Conservation (phyloP, 2,113 vertebrate genomes). For the Cryptomyrus ogoouensis region DNA sequence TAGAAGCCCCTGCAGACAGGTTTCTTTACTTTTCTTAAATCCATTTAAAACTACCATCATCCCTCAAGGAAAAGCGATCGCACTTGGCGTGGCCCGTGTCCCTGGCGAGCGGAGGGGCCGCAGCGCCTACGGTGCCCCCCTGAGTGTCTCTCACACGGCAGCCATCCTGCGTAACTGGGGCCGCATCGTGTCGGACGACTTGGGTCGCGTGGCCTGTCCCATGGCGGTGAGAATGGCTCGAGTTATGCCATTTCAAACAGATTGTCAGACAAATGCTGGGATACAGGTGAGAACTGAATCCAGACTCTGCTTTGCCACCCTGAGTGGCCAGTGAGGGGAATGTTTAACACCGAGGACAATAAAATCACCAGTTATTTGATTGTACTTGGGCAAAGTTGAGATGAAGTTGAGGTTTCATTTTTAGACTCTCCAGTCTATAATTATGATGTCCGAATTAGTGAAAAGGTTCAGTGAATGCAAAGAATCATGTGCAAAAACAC, state of each 20-base stretch:
- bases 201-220: conserved; percentile 34
- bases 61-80: neutral
- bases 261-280: conserved; percentile 55
- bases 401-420: neutral
- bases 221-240: conserved; percentile 50
- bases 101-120: neutral
- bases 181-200: conserved; percentile 4
- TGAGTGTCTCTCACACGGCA: neutral
- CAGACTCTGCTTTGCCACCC: conserved; percentile 30
- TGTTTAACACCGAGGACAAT: neutral
- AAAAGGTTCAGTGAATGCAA: neutral
- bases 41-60: conserved; percentile 8
- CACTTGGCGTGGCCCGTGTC: neutral
- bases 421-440: neutral
- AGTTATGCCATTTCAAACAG: conserved; percentile 50
- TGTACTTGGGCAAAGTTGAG: neutral
- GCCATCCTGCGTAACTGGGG: conserved; percentile 11
- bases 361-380: neutral
- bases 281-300: conserved; percentile 52
- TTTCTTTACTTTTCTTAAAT: conserved; percentile 29
- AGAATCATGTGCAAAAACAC: neutral
- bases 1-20: neutral
- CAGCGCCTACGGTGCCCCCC: neutral
- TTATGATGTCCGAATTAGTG: neutral
- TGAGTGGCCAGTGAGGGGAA: neutral